phyloP scores from a whole-genome alignment of 2,888 invertebrate genomes.

The Andrena fulva region DNA sequence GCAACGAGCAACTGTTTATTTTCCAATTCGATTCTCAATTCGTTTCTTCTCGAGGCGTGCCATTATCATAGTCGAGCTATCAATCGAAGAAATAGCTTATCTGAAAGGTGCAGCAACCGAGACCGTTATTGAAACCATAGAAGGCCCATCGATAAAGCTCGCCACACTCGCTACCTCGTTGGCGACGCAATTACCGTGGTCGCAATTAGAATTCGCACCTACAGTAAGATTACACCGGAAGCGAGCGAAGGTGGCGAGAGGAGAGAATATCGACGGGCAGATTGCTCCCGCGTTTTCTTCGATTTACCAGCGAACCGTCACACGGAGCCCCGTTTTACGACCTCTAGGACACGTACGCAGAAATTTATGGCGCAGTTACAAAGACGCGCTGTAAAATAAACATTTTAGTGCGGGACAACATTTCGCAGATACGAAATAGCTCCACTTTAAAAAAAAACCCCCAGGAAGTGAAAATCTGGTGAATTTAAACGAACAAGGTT shows the following conservation, averaged over 20 bases:
- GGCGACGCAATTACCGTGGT: conserved; percentile 52
- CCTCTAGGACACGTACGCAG: conserved; percentile 22
- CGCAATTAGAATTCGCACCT: conserved; percentile 45
- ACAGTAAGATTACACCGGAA: conserved; percentile 42
- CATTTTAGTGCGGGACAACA: conserved; percentile 40
- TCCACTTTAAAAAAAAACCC: too few species aligned
- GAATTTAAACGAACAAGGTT: neutral
- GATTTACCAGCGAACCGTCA: conserved; percentile 42
- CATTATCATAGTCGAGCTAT: neutral
- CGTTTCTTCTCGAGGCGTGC: neutral
- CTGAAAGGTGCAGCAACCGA: neutral
- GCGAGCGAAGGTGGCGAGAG: conserved; percentile 27
- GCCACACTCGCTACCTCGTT: conserved; percentile 19
- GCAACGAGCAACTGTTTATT: neutral
- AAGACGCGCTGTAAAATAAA: conserved; percentile 41
- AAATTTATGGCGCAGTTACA: conserved; percentile 52
- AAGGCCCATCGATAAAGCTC: conserved; percentile 39
- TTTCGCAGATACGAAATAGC: neutral
- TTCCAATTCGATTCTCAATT: neutral
- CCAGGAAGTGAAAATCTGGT: neutral
- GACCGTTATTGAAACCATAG: conserved; percentile 25
- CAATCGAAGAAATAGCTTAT: neutral
- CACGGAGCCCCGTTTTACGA: conserved; percentile 47
- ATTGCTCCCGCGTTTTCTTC: conserved; percentile 61
- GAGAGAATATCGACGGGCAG: conserved; percentile 63